These are phyloP conservation scores for Aphodius sticticus DNA, from an alignment of 2,888 invertebrate species.

Conservation along the genomic window DNA sequence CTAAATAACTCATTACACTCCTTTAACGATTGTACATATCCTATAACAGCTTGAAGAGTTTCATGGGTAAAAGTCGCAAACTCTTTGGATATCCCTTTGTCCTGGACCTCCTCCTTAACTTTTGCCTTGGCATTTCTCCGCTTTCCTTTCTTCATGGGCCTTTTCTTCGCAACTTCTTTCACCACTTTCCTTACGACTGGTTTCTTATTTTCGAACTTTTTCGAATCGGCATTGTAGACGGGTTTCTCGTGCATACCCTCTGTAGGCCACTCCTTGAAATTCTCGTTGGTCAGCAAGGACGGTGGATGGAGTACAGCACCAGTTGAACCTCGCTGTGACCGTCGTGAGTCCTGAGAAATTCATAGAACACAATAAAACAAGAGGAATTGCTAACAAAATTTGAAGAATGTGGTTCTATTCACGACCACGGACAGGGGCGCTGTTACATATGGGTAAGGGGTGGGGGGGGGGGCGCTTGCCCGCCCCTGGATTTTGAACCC, in stretches of 20 bases:
- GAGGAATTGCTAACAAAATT: not conserved
- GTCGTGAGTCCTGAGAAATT: slow-evolving; percentile 25
- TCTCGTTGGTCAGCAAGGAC: slow-evolving; percentile 37
- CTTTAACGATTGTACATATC: slow-evolving; percentile 39
- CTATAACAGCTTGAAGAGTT: slow-evolving; percentile 46
- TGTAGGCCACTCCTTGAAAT: slow-evolving; percentile 49
- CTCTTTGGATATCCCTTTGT: slow-evolving; percentile 43
- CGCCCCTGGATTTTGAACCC: too few relatives aligned
- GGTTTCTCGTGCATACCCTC: slow-evolving; percentile 55
- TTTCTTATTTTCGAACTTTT: slow-evolving; percentile 48
- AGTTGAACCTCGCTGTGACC: slow-evolving; percentile 40
- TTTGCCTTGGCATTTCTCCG: slow-evolving; percentile 40
- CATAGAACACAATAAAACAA: slow-evolving; percentile 14
- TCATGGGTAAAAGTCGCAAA: slow-evolving; percentile 46
- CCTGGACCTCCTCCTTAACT: slow-evolving; percentile 39
- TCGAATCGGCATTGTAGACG: slow-evolving; percentile 51
- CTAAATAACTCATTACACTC: slow-evolving; percentile 33
- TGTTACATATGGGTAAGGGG: too few relatives aligned
- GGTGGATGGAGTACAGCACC: slow-evolving; percentile 45
- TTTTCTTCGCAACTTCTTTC: slow-evolving; percentile 28
- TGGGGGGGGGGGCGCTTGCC: too few relatives aligned
- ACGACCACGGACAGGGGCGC: too few relatives aligned
- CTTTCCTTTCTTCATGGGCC: slow-evolving; percentile 32
- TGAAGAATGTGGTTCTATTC: too few relatives aligned
- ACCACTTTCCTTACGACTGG: slow-evolving; percentile 34